Percentiles rank a stretch among this genome's conserved stretches.
phyloP scores from a whole-genome alignment of 2,113 vertebrate genomes.

The Pyxicephalus adspersus region DNA sequence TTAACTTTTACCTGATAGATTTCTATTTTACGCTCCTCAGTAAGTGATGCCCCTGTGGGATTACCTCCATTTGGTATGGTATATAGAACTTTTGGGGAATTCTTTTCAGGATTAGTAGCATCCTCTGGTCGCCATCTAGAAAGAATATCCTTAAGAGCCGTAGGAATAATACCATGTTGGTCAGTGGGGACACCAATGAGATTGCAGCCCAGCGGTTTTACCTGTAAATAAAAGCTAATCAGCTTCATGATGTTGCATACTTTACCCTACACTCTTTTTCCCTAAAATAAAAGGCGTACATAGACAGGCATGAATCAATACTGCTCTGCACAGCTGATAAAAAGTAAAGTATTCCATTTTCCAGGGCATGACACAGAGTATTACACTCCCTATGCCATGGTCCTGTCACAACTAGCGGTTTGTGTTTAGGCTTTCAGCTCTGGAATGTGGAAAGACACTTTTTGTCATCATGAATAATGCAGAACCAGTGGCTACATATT shows the following conservation, averaged over 20 bases:
- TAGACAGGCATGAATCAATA: no score
- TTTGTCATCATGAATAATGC: no score
- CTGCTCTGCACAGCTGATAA: no score
- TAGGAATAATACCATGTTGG: constrained; percentile 86
- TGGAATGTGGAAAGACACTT: no score
- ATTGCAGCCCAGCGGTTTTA: constrained; percentile 87
- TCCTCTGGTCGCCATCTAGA: constrained; percentile 84
- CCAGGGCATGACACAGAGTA: no score
- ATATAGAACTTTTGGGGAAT: constrained; percentile 84
- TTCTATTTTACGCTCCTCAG: constrained; percentile 79
- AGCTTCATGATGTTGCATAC: neutral
- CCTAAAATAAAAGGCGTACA: no score
- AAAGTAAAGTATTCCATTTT: no score
- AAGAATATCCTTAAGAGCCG: constrained; percentile 78
- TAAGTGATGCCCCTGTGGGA: constrained; percentile 89
- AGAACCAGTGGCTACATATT: no score
- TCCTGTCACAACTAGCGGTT: no score
- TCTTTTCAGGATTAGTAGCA: constrained; percentile 65
- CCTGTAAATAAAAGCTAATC: constrained; percentile 67
- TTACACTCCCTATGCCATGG: no score
- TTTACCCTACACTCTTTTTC: neutral
- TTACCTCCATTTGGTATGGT: constrained; percentile 94
- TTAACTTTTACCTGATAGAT: constrained; percentile 82
- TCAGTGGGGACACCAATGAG: constrained; percentile 86
- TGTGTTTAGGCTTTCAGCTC: no score